A percentile compares a stretch with the other conserved stretches of the same genome.
phyloP scores from a whole-genome alignment of 2,888 invertebrate genomes.

The Tenthredo amoena region DNA sequence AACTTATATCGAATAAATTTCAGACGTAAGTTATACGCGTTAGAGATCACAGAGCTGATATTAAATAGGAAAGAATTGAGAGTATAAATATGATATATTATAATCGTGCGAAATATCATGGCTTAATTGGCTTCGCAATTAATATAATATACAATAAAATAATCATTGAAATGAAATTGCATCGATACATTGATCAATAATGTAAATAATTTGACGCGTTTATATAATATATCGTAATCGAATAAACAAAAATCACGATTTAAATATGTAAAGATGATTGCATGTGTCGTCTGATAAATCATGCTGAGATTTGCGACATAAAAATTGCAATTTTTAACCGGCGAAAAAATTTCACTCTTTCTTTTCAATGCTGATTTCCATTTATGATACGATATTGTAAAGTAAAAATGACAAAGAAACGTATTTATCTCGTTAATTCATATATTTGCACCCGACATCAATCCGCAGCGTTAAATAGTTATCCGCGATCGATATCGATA shows the following conservation, averaged over 20 bases:
- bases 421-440: background rate
- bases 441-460: background rate
- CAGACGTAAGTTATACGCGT: background rate
- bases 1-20: background rate
- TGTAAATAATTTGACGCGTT: background rate
- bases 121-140: conserved; percentile 2
- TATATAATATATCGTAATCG: background rate
- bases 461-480: background rate
- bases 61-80: background rate
- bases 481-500: background rate
- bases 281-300: too few relatives aligned
- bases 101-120: background rate
- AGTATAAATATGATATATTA: background rate
- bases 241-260: background rate
- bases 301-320: background rate
- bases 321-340: background rate
- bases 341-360: background rate
- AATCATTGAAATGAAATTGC: background rate
- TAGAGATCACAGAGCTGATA: background rate
- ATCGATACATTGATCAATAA: background rate
- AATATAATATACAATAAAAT: background rate
- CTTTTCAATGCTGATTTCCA: background rate
- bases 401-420: background rate
- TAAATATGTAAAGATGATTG: background rate
- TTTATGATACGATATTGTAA: conserved; percentile 1